Base-by-base conservation (phyloP, 2,888 invertebrate species). In the Bursaphelenchus okinawaensis region DNA sequence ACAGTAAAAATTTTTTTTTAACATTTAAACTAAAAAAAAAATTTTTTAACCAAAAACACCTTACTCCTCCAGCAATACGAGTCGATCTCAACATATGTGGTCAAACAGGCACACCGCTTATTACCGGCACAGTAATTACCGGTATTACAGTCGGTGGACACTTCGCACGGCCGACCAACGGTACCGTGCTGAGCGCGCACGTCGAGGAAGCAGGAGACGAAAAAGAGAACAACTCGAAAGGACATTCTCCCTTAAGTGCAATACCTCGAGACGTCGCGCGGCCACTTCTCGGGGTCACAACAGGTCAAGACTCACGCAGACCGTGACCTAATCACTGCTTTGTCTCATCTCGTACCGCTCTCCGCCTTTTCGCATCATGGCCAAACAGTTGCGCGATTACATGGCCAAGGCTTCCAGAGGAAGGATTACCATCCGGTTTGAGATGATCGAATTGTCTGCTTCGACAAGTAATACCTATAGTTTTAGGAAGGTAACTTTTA, bases 71-170 rank as follows among this genome's bases (percentile, higher is more conserved):
- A 81, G 67, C 81, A 81, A 67, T 79, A 81, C 50, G 76, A 76
- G 69, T 82, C 78, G 72, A 81, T 80, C 68, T 79, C 79, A 27
- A 81, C 81, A 67, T 81, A 82, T 24, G 79, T 81, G 22, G 81
- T 77, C 51, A 81, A 72, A 64, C 81, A 81, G n/a, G 80, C 81
- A 64, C 81, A 81, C 19, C 78, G 73, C 71, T 82, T 80, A 68
- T 82, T 81, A 29, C 81, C 79, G 29, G 79, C 81, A 70, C 81
- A 81, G 69, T 81, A 81, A 66, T 78, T 78, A 50, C 81, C 81
- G 22, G 78, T 78, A 55, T 78, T 78, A 60, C 81, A 81, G 59
- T 82, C 81, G 7, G 81, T 81, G 40, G 74, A 75, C 28, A 68
- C 51, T 62, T 75, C 77, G 66, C 81, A 81, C 16, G 76, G 73